These are phyloP conservation scores for Diphyllodes magnificus DNA, from an alignment of 2,113 vertebrate genomes.

Conservation along the genomic window DNA sequence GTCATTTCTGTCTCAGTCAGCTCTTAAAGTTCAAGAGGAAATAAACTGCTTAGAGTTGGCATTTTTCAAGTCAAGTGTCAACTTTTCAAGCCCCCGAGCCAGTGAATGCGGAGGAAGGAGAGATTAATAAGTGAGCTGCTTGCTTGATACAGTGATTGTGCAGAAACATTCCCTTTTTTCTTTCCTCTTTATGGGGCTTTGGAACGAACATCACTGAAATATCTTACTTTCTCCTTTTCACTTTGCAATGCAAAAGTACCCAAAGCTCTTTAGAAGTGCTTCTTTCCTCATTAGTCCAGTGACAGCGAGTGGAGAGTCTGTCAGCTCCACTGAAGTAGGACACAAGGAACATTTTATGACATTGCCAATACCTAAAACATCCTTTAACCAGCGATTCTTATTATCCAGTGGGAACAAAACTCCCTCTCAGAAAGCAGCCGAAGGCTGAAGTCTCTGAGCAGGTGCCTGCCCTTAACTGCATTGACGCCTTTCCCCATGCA, in stretches of 20 bases:
- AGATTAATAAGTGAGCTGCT: conserved; percentile 56
- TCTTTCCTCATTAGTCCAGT: conserved; percentile 37
- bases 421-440: neutral
- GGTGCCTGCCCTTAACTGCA: conserved; percentile 20
- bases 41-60: conserved; percentile 74
- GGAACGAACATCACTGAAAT: neutral
- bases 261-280: conserved; percentile 7
- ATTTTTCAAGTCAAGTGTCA: conserved; percentile 77
- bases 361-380: neutral
- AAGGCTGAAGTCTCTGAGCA: neutral
- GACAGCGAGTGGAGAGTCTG: neutral
- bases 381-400: conserved; percentile 5
- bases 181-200: conserved; percentile 15
- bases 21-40: conserved; percentile 77
- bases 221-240: conserved; percentile 43
- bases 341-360: conserved; percentile 1
- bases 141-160: conserved; percentile 51
- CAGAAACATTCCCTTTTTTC: neutral
- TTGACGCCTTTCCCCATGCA: conserved; percentile 12
- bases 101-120: conserved; percentile 11
- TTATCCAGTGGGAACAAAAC: neutral
- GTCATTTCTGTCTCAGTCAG: conserved; percentile 70
- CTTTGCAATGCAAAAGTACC: conserved; percentile 10
- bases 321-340: neutral
- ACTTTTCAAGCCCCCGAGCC: conserved; percentile 50